Base-by-base conservation (phyloP, 2,797 vertebrate species). In the Melanotaenia boesemani region DNA sequence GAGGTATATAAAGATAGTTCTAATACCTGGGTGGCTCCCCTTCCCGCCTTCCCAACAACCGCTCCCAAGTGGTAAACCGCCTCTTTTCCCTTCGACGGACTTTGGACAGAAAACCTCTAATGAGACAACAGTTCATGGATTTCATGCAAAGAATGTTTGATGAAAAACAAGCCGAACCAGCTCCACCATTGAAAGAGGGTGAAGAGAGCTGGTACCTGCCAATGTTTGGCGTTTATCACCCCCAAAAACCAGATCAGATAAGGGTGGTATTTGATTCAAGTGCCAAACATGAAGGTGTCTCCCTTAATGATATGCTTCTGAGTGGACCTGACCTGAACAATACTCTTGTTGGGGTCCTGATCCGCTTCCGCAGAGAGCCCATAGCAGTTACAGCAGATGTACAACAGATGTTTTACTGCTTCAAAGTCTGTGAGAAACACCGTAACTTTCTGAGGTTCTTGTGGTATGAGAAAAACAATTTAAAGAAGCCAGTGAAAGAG, bases 121-220 rank as follows among this genome's bases (percentile, higher is more conserved):
- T 77, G 55, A 59, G 20, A 58, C 18, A 62, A 0, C 69, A 66
- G 0, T 76, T 72, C 9, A 9, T 39, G 2, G 8, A 70, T 22
- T 80, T 80, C 50, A 76, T 80, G 73, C 48, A 77, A 13, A n/a
- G 22, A 4, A 63, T 76, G 37, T 36, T 52, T 7, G 10, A 66
- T 36, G 13, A 65, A 34, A 24, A 52, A 28, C 46, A 65, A 24
- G 32, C 48, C 15, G 12, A 65, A n/a, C 32, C 7, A 18, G n/a
- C 63, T 2, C n/a, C 0, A 0, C 46, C 13, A 11, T 28, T 54
- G 32, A 12, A 50, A 20, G 18, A 48, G 50, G 44, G 44, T 0
- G 11, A 64, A n/a, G 20, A 50, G 34, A 10, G 12, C 11, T 55
- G 52, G 52, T 26, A 55, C 6, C 9, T 55, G 12, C 24, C 52